These are phyloP conservation scores for Cephalopachus bancanus DNA, from an alignment of 2,797 vertebrate species.

Conservation along the genomic window DNA sequence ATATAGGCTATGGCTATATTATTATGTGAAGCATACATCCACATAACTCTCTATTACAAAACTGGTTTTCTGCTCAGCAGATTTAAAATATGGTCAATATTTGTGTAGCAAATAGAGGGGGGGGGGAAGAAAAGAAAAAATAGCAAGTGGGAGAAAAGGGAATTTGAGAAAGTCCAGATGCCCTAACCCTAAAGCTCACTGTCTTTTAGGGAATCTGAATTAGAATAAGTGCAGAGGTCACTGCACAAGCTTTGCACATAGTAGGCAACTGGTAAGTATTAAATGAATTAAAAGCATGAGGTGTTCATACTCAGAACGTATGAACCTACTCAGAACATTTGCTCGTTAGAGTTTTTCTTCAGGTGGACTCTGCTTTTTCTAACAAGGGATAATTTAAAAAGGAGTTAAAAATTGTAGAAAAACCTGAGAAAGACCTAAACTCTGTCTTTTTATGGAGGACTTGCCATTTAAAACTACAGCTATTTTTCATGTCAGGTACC, in stretches of 20 bases:
- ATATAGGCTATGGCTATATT: neutral
- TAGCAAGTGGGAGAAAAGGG: neutral
- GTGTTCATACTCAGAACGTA: neutral
- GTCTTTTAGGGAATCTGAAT: neutral
- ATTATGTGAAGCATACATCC: neutral
- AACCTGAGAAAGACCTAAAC: constrained; percentile 54
- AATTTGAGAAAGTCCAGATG: neutral
- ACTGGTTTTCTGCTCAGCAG: neutral
- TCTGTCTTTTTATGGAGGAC: constrained; percentile 76
- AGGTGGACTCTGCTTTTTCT: neutral
- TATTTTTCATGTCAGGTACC: constrained; percentile 73
- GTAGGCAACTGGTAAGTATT: neutral
- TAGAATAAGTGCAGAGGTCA: neutral
- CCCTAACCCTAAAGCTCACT: no score
- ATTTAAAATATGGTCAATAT: neutral
- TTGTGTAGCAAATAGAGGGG: neutral
- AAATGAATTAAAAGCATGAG: neutral
- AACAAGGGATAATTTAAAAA: constrained; percentile 33
- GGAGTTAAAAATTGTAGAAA: constrained; percentile 40
- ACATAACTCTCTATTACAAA: neutral
- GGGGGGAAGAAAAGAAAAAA: constrained; percentile 3
- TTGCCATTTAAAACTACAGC: constrained; percentile 62
- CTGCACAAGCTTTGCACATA: neutral
- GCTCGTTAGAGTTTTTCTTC: constrained; percentile 13
- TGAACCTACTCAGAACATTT: neutral